Base-by-base conservation (phyloP, 1,140 invertebrate genomes). In the Melitaea cinxia region DNA sequence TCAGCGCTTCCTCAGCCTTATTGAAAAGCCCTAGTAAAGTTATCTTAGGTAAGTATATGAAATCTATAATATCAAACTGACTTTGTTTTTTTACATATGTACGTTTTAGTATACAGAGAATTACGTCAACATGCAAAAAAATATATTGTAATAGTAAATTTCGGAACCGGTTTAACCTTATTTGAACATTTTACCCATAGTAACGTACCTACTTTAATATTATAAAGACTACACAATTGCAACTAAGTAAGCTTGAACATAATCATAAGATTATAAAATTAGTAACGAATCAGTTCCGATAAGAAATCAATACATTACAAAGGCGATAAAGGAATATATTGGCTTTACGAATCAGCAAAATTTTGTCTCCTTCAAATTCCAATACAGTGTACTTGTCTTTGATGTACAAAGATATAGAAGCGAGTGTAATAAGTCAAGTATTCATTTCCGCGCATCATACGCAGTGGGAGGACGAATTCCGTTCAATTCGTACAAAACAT, bases 361-460 rank as follows among this genome's bases (percentile, higher is more conserved):
- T 17, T 33, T 17, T 42, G 37, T 42, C 14, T 42, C 15, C 14
- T 15, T 17, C 14, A 42, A 17, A 42, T 17, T 42, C 15, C 17
- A 17, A 0, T 42, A 17, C 37, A 7, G 0, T 42, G 14, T 42
- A 42, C 37, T n/a, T 33, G 7, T 14, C 37, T 7, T 7, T 47
- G 42, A 47, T 47, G 23, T 47, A 47, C 42, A 21, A 23, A 47
- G 17, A 47, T 23, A 24, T 21, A 45, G 15, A 23, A 23, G 42
- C 42, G 9, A 23, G 54, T 56, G 15, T 19, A 45, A 26, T 56
- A 56, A 54, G 56, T 59, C 64, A 66, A 66, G 35, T 66, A 47
- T 35, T 50, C 57, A 66, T 55, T 54, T 66, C 64, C 64, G 49
- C 39, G 37, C 50, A 28, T 37, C 35, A n/a, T 52, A 42, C 30